phyloP scores from a whole-genome alignment of 2,888 invertebrate species.

The Xanthorhoe spadicearia region DNA sequence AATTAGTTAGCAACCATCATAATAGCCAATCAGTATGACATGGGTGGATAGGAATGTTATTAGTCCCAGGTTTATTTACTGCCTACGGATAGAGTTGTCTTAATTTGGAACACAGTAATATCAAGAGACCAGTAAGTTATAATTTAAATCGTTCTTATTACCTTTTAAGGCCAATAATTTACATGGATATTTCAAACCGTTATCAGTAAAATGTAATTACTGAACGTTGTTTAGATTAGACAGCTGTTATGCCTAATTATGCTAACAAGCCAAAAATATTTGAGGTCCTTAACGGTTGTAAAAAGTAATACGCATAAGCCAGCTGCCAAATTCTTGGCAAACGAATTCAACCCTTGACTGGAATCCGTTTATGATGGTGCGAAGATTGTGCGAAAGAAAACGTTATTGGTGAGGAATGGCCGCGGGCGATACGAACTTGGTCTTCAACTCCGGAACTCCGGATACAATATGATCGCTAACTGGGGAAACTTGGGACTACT shows the following conservation, averaged over 20 bases:
- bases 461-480: slow-evolving; percentile 61
- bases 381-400: slow-evolving; percentile 66
- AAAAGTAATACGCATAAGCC: neutral
- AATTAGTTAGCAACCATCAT: slow-evolving; percentile 45
- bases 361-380: slow-evolving; percentile 57
- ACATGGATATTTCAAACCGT: neutral
- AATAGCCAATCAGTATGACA: slow-evolving; percentile 43
- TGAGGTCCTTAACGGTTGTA: slow-evolving; percentile 7
- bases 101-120: neutral
- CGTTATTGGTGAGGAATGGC: slow-evolving; percentile 58
- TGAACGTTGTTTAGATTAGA: slow-evolving; percentile 6
- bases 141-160: neutral
- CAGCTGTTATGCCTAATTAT: slow-evolving; percentile 13
- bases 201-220: slow-evolving; percentile 8
- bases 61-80: slow-evolving; percentile 21
- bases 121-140: neutral
- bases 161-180: neutral
- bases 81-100: slow-evolving; percentile 11
- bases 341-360: slow-evolving; percentile 11
- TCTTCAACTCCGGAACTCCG: slow-evolving; percentile 42
- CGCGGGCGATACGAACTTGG: slow-evolving; percentile 48
- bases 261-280: slow-evolving; percentile 15
- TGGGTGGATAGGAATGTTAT: slow-evolving; percentile 34
- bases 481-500: slow-evolving; percentile 61
- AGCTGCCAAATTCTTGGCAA: slow-evolving; percentile 15